Base-by-base conservation (phyloP, 1,140 invertebrate genomes). In the Popillia japonica region DNA sequence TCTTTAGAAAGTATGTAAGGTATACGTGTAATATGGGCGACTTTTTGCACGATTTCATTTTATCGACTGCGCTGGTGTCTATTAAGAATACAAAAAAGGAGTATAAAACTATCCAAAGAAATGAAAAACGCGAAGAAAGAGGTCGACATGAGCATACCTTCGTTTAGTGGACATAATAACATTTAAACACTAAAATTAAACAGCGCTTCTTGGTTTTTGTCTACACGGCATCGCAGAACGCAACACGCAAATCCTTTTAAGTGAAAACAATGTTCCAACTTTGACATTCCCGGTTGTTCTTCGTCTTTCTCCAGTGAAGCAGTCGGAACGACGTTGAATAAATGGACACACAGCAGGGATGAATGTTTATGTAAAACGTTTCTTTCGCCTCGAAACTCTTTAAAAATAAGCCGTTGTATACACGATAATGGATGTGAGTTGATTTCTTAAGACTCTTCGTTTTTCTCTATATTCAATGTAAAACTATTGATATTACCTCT, bases 231-330 rank as follows among this genome's bases (percentile, higher is more conserved):
- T 41, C 72, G 72, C 17, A 1, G 14, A 41, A 76, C 75, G 42
- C 42, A 17, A 61, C 75, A 76, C 75, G 75, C 75, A 76, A 76
- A 76, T 76, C 75, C 75, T 76, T 76, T 76, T 76, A 76, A 59
- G 75, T 61, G 75, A 76, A 76, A 76, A 76, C 75, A 76, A 55
- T 76, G 75, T 76, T 23, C 75, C 27, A 74, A 76, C 41, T 61
- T 40, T 34, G 75, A 76, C 75, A 76, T 42, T 76, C 75, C 8
- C 42, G 44, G 48, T 76, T 76, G 75, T 76, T 76, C 75, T 20
- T 34, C 41, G 4, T 34, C 27, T 68, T 22, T 68, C 61, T 68
- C 61, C 22, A n/a, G 72, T 44, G 41, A 74, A 74, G 40, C 41
- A 44, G 72, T 44, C 41, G 34, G 27, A 42, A 34, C 72, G 41